Evolutionary conservation across 2,797 vertebrate species (phyloP).

Genomic region (Macropodus opercularis): DNA sequence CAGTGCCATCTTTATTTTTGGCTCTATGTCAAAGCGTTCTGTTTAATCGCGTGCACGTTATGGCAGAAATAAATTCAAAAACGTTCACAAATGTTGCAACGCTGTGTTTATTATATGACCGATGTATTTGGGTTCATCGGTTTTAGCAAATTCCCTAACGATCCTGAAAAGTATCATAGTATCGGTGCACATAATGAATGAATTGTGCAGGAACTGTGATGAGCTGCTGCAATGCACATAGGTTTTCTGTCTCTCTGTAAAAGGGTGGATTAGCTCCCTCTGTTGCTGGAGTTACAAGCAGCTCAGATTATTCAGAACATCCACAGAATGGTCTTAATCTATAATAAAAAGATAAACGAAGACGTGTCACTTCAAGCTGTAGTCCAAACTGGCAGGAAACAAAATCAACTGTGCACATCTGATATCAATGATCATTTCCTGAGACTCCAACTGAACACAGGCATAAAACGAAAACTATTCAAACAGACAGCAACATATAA

Average conservation of each 20-base stretch:
- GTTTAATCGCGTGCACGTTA: no score
- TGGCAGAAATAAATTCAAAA: no score
- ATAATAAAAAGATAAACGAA: no score
- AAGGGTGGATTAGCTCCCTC: slow-evolving; percentile 47
- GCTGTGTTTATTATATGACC: no score
- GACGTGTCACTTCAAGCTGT: background rate
- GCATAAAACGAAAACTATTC: no score
- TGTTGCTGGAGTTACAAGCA: slow-evolving; percentile 44
- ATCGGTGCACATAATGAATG: no score
- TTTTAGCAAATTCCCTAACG: no score
- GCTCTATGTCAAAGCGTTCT: background rate
- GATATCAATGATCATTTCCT: slow-evolving; percentile 54
- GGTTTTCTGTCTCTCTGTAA: background rate
- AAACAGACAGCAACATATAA: slow-evolving; percentile 1
- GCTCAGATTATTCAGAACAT: background rate
- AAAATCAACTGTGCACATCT: slow-evolving; percentile 37
- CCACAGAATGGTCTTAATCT: background rate
- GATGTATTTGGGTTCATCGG: background rate
- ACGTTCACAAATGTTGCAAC: no score
- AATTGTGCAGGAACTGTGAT: background rate
- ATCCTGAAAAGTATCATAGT: background rate
- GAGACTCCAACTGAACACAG: slow-evolving; percentile 51
- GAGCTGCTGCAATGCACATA: background rate
- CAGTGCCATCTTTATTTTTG: background rate
- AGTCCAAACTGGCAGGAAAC: background rate